phyloP scores from a whole-genome alignment of 2,888 invertebrate species.

The Brachypterus glaber region DNA sequence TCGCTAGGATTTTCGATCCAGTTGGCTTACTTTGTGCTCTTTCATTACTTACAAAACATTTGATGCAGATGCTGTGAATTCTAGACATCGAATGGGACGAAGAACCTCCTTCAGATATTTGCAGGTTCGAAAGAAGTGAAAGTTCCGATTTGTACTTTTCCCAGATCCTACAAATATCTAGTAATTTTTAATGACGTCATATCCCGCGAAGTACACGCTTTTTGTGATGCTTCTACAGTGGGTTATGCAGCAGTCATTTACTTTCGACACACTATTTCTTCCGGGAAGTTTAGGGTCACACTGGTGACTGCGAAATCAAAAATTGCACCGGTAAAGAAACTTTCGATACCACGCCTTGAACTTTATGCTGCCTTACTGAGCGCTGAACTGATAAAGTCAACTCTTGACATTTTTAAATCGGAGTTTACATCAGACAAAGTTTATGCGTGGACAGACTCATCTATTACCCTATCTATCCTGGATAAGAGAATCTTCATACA shows the following conservation, averaged over 20 bases:
- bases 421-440: background rate
- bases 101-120: slow-evolving; percentile 3
- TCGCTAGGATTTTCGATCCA: no score
- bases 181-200: no score
- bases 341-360: no score
- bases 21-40: no score
- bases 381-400: background rate
- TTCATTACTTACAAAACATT: slow-evolving; percentile 18
- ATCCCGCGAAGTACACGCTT: no score
- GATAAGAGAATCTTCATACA: background rate
- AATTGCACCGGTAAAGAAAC: no score
- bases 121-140: slow-evolving; percentile 7
- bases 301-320: no score
- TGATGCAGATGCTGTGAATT: slow-evolving; percentile 19
- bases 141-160: slow-evolving; percentile 5
- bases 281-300: no score
- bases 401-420: background rate
- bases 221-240: background rate
- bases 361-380: no score
- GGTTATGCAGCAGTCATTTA: no score
- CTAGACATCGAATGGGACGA: slow-evolving; percentile 14
- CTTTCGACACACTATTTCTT: no score
- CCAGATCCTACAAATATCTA: slow-evolving; percentile 6
- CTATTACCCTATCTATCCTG: background rate
- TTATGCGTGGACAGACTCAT: slow-evolving; percentile 4